Evolutionary conservation across 1,140 invertebrate genomes (phyloP).

Genomic region (Musca domestica): DNA sequence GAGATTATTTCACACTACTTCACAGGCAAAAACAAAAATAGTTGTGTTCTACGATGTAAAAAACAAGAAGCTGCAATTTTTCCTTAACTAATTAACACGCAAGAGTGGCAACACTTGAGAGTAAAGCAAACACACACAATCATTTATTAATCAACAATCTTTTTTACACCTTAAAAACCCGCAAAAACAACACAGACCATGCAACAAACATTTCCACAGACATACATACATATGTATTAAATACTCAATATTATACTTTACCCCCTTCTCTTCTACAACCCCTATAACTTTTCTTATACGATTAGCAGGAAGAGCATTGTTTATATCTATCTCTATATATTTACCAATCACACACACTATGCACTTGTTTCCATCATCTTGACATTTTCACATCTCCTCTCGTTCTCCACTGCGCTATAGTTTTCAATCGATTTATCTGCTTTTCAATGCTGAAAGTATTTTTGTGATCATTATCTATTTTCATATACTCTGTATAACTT

Average conservation of each 20-base stretch:
- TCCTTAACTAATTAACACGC: background rate
- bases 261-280: background rate
- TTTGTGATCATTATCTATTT: too few species aligned
- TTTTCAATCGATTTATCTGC: too few species aligned
- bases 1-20: background rate
- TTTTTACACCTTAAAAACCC: background rate
- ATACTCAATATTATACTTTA: background rate
- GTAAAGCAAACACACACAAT: constrained; percentile 11
- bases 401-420: too few species aligned
- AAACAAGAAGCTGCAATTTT: constrained; percentile 22
- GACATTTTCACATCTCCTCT: too few species aligned
- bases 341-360: background rate
- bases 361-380: background rate
- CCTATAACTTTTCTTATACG: too few species aligned
- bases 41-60: constrained; percentile 12
- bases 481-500: too few species aligned
- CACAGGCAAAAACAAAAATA: background rate
- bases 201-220: constrained; percentile 4
- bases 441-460: too few species aligned
- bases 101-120: background rate
- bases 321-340: background rate
- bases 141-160: background rate
- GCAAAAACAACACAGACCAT: constrained; percentile 12
- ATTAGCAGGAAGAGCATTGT: too few species aligned
- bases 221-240: background rate